Base-by-base conservation (phyloP, 2,797 vertebrate species). In the Takifugu rubripes region DNA sequence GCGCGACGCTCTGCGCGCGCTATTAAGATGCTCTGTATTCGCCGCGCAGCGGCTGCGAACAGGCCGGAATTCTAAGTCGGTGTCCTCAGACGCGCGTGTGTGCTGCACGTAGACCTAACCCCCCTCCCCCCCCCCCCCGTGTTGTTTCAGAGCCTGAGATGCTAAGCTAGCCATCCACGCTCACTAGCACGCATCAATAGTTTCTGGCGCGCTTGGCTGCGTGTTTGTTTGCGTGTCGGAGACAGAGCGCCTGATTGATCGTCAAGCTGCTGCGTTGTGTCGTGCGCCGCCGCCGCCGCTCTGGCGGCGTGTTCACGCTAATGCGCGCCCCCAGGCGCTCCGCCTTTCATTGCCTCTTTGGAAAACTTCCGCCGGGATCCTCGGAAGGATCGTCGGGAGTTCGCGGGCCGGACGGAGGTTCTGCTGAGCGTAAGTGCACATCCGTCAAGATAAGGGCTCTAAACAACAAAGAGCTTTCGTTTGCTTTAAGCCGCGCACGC, bases 331-430 rank as follows among this genome's bases (percentile, higher is more conserved):
- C 83, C 77, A 81, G 90, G 90, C 90, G 74, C 75, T 85, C 66
- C 79, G 87, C 82, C 89, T 92, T 91, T 92, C 90, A 91, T 92
- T 91, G 89, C 92, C 91, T 91, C 89, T 90, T 90, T 90, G 90
- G 86, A 91, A 92, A 33, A 92, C 88, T 90, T 92, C 90, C 89
- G 90, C 91, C 90, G 91, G 85, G 90, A 90, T 87, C 90, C 89
- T 91, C 89, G 75, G 82, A 90, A 89, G 91, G 88, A 21, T 21
- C 21, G 21, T 21, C 21, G 21, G 21, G 21, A 21, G 21, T 21
- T 21, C 21, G 21, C 21, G 21, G 21, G 21, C 21, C 21, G 21
- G 21, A 21, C 21, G 21, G 21, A 21, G 21, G 21, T 21, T 21
- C 31, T 5, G 36, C 36, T 40, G 36, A 11, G 9, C 12, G 12